Evolutionary conservation across 2,797 vertebrate species (phyloP), one percentile per base, ranked within the genome.

Genomic region (Galaxias olidus): DNA sequence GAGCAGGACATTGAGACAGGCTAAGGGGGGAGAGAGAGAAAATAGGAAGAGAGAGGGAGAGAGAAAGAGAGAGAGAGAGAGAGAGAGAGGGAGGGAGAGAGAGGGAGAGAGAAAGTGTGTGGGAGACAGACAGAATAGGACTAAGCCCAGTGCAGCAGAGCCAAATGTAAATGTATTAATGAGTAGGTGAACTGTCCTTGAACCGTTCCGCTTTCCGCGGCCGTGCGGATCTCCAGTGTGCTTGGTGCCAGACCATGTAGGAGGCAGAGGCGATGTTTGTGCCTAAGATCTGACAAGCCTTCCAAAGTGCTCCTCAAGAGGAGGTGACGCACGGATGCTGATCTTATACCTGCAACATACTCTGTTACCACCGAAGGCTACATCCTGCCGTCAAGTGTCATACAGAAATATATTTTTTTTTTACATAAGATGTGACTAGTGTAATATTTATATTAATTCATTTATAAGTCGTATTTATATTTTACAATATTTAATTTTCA

Each of bases 171-270:
- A 86, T 85, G 68, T 78, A 86, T 85, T 89, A 88, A 86, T 86
- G 77, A 89, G 83, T 69, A 19, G 11, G 61, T 61, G 71, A 88
- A 89, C 84, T 86, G 86, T 85, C 87, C 88, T 90, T 90, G 87
- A 90, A 90, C 87, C 76, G 17, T 62, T 40, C 68, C 67, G 68
- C 63, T 71, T 80, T 76, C 59, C 55, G 76, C 74, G 54, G 66
- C 75, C 73, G 69, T 53, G 1, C 59, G 63, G 70, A 78, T 80
- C 66, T 75, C n/a, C 58, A 63, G 73, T 76, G 77, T 76, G 70
- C 80, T 56, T 48, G 63, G 81, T 84, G 79, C 87, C 82, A 84
- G 72, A 68, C 77, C 72, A 61, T 82, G 87, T 84, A 78, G 84
- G 82, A 83, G 83, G 81, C 69, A 82, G 78, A 81, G 73, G 73